Base-by-base conservation (phyloP, 2,888 invertebrate species). In the Epiperipatus broadwayi region DNA sequence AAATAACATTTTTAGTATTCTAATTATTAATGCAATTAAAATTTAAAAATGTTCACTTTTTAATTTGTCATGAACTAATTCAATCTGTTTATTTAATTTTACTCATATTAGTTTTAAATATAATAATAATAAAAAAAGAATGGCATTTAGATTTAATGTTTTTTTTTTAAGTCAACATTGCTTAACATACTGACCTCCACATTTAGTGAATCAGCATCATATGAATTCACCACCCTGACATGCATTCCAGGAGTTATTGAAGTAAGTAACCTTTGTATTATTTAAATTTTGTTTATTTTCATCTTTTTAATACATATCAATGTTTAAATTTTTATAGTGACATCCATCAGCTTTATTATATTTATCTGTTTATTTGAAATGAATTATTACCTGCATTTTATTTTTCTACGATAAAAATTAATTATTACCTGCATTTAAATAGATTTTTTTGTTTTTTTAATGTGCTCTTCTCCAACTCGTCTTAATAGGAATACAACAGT, bases 191-290 rank as follows among this genome's bases (percentile, higher is more conserved):
- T 97, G 51, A 97, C 97, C 0, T 79, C 79, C 57, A 97, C 97
- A 3, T 81, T 91, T 61, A 87, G 87, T 37, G 95, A 93, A 62
- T 83, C 84, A 2, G 97, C 97, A 2, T 79, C 78, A 43, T 99
- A 99, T 60, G 97, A 97, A 64, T 97, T 97, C 61, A 97, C 97
- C 44, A 97, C 97, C 0, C 65, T 97, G 41, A 97, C 97, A 5
- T 97, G 95, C 61, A 97, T 97, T 53, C 97, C 97, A 3, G 97
- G 97, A 37, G 95, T 97, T 2, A 93, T 97, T 46, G 84, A 91
- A 52, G 60, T 60, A 49, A 46, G 44, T 43, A 21, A 18, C 21
- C 19, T 21, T n/a, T 14, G 7, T 15, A 32, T 30, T 10, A 12
- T 5, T 33, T 5, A 21, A 39, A 38, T 29, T 18, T 3, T 7